phyloP scores from a whole-genome alignment of 1,140 invertebrate species.

The Campodea augens region DNA sequence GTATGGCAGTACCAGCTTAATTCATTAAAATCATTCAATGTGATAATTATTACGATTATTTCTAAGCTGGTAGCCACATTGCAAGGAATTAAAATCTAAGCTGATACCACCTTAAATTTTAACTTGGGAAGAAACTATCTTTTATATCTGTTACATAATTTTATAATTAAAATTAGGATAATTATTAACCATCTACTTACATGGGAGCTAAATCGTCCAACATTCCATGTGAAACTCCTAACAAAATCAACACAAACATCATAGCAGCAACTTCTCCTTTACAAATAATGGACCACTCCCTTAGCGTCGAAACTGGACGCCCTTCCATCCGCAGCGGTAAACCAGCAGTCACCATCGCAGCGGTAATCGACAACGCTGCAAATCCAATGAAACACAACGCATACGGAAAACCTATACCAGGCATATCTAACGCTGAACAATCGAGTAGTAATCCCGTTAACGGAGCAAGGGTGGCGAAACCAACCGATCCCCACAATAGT shows the following conservation, averaged over 20 bases:
- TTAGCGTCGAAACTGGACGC: slow-evolving; percentile 12
- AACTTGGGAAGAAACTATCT: no score
- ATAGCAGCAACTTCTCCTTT: slow-evolving; percentile 46
- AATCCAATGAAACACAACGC: slow-evolving; percentile 33
- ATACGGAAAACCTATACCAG: slow-evolving; percentile 24
- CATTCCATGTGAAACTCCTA: slow-evolving; percentile 55
- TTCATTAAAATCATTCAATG: no score
- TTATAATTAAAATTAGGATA: no score
- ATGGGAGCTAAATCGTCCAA: slow-evolving; percentile 55
- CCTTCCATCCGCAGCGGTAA: slow-evolving; percentile 14
- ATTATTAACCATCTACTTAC: slow-evolving; percentile 26
- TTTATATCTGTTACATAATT: no score
- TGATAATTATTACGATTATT: no score
- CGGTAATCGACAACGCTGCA: slow-evolving; percentile 36
- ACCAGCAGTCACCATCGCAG: slow-evolving; percentile 34
- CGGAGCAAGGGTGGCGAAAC: slow-evolving; percentile 46
- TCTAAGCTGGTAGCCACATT: no score
- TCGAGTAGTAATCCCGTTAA: slow-evolving; percentile 35
- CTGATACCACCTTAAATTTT: no score
- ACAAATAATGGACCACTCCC: slow-evolving; percentile 20
- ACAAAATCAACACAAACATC: slow-evolving; percentile 40
- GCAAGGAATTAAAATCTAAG: no score
- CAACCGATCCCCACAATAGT: slow-evolving; percentile 50
- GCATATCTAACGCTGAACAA: slow-evolving; percentile 14
- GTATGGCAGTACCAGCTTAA: no score